Evolutionary conservation across 2,888 invertebrate species (phyloP).

Genomic region (Aphodius sticticus): DNA sequence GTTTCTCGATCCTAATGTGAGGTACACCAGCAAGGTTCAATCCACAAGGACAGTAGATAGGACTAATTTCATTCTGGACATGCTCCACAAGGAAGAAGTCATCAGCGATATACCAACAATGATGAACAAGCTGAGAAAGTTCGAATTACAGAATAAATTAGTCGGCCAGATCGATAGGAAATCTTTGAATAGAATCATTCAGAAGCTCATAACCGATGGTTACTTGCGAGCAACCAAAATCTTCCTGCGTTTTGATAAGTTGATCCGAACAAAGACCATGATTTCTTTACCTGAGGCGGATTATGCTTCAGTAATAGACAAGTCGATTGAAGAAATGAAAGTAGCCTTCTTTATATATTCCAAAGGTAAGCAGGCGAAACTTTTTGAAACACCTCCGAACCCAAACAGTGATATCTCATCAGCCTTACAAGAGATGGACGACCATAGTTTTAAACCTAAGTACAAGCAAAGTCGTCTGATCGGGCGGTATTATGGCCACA

Average conservation of each 20-base stretch:
- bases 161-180: conserved; percentile 69
- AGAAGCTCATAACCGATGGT: conserved; percentile 63
- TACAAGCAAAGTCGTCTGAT: conserved; percentile 48
- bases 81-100: conserved; percentile 67
- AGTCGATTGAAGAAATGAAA: conserved; percentile 70
- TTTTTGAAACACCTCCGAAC: background rate
- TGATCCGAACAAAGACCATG: conserved; percentile 62
- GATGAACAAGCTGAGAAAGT: conserved; percentile 59
- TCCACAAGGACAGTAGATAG: conserved; percentile 64
- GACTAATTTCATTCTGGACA: conserved; percentile 69
- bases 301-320: conserved; percentile 62
- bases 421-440: background rate
- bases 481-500: conserved; percentile 62
- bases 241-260: conserved; percentile 59
- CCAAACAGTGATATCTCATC: conserved; percentile 14
- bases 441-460: conserved; percentile 16
- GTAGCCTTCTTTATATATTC: conserved; percentile 61
- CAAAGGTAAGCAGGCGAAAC: conserved; percentile 35
- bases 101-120: conserved; percentile 65
- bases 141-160: conserved; percentile 59
- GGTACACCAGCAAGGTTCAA: conserved; percentile 42
- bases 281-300: conserved; percentile 64
- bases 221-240: conserved; percentile 65
- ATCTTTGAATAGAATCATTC: conserved; percentile 66
- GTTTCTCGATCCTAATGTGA: conserved; percentile 25